Evolutionary conservation across 2,888 invertebrate genomes (phyloP).

Genomic region (Trissoscelio sp.): DNA sequence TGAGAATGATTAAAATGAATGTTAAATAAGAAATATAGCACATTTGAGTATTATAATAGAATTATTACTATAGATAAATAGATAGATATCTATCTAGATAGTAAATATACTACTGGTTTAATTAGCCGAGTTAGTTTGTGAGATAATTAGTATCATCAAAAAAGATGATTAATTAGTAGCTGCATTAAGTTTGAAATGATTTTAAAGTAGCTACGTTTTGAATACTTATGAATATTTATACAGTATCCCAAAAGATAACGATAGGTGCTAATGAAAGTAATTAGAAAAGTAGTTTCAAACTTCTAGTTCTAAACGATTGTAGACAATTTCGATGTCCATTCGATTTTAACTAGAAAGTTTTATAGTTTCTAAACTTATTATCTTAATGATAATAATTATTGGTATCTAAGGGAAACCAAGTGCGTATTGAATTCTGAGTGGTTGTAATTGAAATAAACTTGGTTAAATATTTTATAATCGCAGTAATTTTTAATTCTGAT

Average conservation of each 20-base stretch:
- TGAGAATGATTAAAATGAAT: not conserved
- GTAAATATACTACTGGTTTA: not conserved
- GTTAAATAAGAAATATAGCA: too few relatives aligned
- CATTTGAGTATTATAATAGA: too few relatives aligned
- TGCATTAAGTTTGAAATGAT: not conserved
- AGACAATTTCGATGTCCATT: conserved; percentile 9
- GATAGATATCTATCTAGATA: too few relatives aligned
- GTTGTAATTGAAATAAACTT: not conserved
- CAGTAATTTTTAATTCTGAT: conserved; percentile 3
- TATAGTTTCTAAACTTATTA: conserved; percentile 23
- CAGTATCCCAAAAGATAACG: conserved; percentile 24
- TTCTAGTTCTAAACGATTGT: conserved; percentile 5
- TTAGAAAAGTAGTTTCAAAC: conserved; percentile 33
- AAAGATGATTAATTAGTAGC: conserved; percentile 3
- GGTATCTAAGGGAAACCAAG: not conserved
- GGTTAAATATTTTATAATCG: not conserved
- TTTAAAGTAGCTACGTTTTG: not conserved
- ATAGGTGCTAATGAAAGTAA: conserved; percentile 19
- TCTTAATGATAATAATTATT: not conserved
- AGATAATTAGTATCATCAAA: not conserved
- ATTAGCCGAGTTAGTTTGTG: not conserved
- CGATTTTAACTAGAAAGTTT: conserved; percentile 9
- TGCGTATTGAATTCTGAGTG: not conserved
- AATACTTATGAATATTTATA: conserved; percentile 28
- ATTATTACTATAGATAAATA: too few relatives aligned